A percentile compares a stretch with the other conserved stretches of the same genome.
Evolutionary conservation across 2,888 invertebrate genomes (phyloP).

Genomic region (Tridacna crocea): DNA sequence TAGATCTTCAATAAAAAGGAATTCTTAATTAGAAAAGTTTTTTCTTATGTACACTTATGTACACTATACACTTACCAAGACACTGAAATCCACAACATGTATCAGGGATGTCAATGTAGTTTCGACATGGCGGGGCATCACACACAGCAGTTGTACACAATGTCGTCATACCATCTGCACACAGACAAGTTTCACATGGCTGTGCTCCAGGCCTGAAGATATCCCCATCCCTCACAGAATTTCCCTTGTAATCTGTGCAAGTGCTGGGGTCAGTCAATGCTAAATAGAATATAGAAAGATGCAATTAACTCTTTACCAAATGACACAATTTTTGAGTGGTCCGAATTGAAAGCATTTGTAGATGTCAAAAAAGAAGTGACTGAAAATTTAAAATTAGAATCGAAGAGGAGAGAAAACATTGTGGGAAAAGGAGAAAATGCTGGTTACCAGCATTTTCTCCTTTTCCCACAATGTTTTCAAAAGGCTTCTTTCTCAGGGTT

Average conservation of each 20-base stretch:
- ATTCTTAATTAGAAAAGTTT: not conserved
- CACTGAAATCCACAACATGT: slow-evolving; percentile 62
- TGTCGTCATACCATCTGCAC: slow-evolving; percentile 22
- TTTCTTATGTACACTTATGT: no score
- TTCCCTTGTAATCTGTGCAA: slow-evolving; percentile 10
- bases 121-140: slow-evolving; percentile 56
- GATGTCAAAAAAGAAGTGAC: no score
- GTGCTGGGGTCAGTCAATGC: no score
- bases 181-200: slow-evolving; percentile 52
- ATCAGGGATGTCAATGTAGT: slow-evolving; percentile 47
- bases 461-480: not conserved
- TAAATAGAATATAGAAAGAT: no score
- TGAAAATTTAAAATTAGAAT: no score
- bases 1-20: not conserved
- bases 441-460: not conserved
- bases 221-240: slow-evolving; percentile 7
- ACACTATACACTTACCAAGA: slow-evolving; percentile 16
- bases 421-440: not conserved
- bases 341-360: no score
- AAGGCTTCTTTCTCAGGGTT: no score
- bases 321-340: no score
- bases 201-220: slow-evolving; percentile 29
- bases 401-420: no score
- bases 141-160: slow-evolving; percentile 44
- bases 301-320: no score